Evolutionary conservation across 2,888 invertebrate genomes (phyloP).

Genomic region (Zhuqinia jingwanae): DNA sequence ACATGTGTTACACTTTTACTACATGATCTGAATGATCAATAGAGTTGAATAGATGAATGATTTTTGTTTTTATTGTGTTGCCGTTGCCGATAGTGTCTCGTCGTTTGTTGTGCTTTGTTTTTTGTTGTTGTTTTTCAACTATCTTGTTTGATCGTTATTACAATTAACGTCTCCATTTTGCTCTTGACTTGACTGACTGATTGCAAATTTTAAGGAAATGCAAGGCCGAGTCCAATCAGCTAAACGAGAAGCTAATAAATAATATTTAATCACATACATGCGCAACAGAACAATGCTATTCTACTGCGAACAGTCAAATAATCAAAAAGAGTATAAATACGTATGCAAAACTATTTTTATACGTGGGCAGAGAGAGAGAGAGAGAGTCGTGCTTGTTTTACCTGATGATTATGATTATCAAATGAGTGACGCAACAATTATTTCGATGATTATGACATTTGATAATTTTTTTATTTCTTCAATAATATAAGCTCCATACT

Average conservation of each 20-base stretch:
- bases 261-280: background rate
- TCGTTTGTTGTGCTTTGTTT: conserved; percentile 11
- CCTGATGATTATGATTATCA: conserved; percentile 45
- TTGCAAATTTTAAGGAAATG: conserved; percentile 45
- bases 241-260: background rate
- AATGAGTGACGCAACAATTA: conserved; percentile 58
- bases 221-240: conserved; percentile 40
- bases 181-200: conserved; percentile 16
- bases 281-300: background rate
- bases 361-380: conserved; percentile 39
- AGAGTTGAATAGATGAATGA: background rate
- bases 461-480: conserved; percentile 36
- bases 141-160: conserved; percentile 5
- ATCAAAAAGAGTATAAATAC: background rate
- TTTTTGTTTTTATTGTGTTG: conserved; percentile 3
- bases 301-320: conserved; percentile 19
- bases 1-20: background rate
- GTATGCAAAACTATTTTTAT: background rate
- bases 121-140: background rate
- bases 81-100: background rate
- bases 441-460: conserved; percentile 64
- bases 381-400: conserved; percentile 67
- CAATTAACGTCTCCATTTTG: conserved; percentile 19
- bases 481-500: conserved; percentile 27
- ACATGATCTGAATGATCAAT: conserved; percentile 22